Conservation (phyloP, 2,888 invertebrate genomes). For the Agrochola circellaris region DNA sequence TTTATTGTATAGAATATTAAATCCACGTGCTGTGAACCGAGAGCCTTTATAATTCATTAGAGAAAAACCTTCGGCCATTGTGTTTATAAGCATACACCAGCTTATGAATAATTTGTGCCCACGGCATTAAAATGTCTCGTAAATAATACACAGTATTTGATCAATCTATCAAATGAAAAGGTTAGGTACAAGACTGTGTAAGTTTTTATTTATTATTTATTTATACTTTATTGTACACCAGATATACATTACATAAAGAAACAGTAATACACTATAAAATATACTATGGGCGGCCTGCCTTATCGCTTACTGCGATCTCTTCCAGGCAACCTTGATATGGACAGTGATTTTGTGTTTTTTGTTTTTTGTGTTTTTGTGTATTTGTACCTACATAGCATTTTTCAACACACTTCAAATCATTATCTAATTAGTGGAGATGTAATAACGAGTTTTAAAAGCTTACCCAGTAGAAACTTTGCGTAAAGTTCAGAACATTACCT, state of each 20-base stretch:
- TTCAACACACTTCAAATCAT: not conserved
- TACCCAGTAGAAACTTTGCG: not conserved
- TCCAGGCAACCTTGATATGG: too few species aligned
- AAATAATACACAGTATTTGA: slow-evolving; percentile 33
- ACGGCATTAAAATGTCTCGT: slow-evolving; percentile 49
- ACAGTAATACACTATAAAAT: too few species aligned
- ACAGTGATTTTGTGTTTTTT: too few species aligned
- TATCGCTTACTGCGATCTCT: too few species aligned
- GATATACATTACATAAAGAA: too few species aligned
- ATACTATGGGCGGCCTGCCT: too few species aligned
- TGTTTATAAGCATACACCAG: slow-evolving; percentile 61
- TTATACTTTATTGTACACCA: too few species aligned
- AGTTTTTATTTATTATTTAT: too few species aligned
- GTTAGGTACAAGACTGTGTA: not conserved
- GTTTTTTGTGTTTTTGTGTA: too few species aligned
- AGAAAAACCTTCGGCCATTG: slow-evolving; percentile 66
- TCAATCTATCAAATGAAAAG: slow-evolving; percentile 31
- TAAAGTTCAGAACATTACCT: slow-evolving; percentile 14
- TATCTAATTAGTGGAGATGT: slow-evolving; percentile 10
- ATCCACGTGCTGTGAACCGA: slow-evolving; percentile 56
- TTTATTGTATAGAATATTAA: slow-evolving; percentile 70
- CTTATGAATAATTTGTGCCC: slow-evolving; percentile 61
- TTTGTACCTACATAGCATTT: not conserved
- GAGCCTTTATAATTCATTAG: slow-evolving; percentile 71
- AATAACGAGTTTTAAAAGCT: slow-evolving; percentile 6